phyloP scores from a whole-genome alignment of 2,888 invertebrate species.

The Sarcophaga carnaria region DNA sequence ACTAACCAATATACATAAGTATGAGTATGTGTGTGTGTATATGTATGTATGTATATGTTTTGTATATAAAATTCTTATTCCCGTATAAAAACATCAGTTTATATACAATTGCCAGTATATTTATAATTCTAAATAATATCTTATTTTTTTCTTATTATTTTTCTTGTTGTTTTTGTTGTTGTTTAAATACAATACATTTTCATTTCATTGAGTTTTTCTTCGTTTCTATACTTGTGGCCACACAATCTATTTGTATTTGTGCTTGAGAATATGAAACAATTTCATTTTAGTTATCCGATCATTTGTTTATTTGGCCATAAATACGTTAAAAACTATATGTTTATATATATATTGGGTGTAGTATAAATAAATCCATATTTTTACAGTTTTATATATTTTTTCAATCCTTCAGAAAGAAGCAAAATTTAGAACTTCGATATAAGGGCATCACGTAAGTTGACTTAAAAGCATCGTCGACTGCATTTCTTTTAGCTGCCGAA shows the following conservation, averaged over 20 bases:
- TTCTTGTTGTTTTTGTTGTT: too few relatives aligned
- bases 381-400: too few relatives aligned
- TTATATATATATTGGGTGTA: not conserved
- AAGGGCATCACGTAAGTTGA: too few relatives aligned
- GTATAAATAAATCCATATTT: too few relatives aligned
- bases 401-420: too few relatives aligned
- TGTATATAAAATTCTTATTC: not conserved
- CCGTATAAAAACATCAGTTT: not conserved
- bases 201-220: conserved; percentile 49
- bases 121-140: too few relatives aligned
- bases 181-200: conserved; percentile 26
- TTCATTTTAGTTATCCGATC: not conserved
- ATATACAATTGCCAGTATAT: too few relatives aligned
- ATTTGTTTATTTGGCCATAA: not conserved
- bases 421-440: too few relatives aligned
- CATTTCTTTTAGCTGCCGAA: too few relatives aligned
- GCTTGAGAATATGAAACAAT: not conserved
- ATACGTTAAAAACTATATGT: not conserved
- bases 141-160: too few relatives aligned
- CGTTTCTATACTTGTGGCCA: too few relatives aligned
- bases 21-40: not conserved
- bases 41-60: not conserved
- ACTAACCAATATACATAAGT: not conserved
- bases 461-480: too few relatives aligned
- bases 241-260: not conserved